Conservation (phyloP, 1,140 invertebrate species). For the Gonatopus flavifemur region DNA sequence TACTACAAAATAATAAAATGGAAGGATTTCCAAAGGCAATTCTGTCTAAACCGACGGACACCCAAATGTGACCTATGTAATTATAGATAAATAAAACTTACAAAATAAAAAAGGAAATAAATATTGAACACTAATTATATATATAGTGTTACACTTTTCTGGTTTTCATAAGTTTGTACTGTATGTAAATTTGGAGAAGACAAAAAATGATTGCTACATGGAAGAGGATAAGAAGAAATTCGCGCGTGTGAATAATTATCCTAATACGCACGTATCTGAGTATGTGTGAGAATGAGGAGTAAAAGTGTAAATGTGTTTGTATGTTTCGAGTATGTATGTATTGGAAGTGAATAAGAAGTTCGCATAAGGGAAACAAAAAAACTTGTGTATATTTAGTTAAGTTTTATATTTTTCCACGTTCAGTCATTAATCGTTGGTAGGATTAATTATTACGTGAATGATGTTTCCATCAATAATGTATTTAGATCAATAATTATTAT, state of each 20-base stretch:
- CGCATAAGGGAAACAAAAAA: slow-evolving; percentile 24
- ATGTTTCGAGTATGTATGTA: too few species aligned
- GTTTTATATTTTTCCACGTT: slow-evolving; percentile 58
- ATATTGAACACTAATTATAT: slow-evolving; percentile 42
- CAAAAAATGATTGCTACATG: slow-evolving; percentile 25
- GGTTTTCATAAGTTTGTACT: slow-evolving; percentile 58
- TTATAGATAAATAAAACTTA: slow-evolving; percentile 48
- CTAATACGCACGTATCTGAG: background rate
- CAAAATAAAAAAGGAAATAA: slow-evolving; percentile 27
- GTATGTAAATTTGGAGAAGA: slow-evolving; percentile 53
- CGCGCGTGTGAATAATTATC: slow-evolving; percentile 9
- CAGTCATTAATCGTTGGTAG: slow-evolving; percentile 52
- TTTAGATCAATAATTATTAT: too few species aligned
- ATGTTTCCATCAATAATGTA: slow-evolving; percentile 43
- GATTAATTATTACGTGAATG: slow-evolving; percentile 39
- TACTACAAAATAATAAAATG: too few species aligned
- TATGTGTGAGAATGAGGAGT: slow-evolving; percentile 15
- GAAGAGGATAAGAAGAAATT: slow-evolving; percentile 25
- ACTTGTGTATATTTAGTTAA: slow-evolving; percentile 56
- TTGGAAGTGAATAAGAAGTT: too few species aligned
- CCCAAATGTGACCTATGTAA: slow-evolving; percentile 51
- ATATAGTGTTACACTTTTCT: slow-evolving; percentile 51
- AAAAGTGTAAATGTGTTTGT: slow-evolving; percentile 21
- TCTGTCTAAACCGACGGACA: slow-evolving; percentile 44
- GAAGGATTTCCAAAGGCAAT: slow-evolving; percentile 10